Percentiles rank a stretch among this genome's conserved stretches.
Evolutionary conservation across 1,140 invertebrate genomes (phyloP).

Genomic region (Cotesia glomerata): DNA sequence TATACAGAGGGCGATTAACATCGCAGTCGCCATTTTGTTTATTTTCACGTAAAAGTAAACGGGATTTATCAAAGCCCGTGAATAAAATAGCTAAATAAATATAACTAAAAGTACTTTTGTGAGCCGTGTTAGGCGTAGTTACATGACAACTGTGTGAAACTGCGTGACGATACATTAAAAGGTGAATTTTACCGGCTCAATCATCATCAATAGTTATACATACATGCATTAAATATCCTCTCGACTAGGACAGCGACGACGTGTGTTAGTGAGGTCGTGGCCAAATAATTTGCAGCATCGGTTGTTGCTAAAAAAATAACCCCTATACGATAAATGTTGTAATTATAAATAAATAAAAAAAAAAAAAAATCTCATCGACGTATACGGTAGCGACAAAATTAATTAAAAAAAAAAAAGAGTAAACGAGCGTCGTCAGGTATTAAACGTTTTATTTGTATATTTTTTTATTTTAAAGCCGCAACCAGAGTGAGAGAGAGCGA

Average conservation of each 20-base stretch:
- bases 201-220: background rate
- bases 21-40: slow-evolving; percentile 16
- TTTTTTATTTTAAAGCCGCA: background rate
- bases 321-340: background rate
- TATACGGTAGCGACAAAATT: background rate
- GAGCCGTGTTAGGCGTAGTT: background rate
- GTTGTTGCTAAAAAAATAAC: background rate
- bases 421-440: background rate
- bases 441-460: background rate
- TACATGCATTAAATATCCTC: background rate
- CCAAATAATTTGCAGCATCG: background rate
- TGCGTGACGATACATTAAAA: background rate
- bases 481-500: background rate
- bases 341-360: background rate
- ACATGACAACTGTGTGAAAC: background rate
- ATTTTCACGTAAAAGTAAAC: slow-evolving; percentile 14
- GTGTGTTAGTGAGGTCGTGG: slow-evolving; percentile 1
- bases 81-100: background rate
- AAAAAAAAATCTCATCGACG: background rate
- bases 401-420: background rate
- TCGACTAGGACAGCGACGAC: background rate
- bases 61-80: background rate
- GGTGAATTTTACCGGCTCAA: background rate
- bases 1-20: background rate
- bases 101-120: background rate